Conservation (phyloP, 2,888 invertebrate genomes). For the Fragum fragum region DNA sequence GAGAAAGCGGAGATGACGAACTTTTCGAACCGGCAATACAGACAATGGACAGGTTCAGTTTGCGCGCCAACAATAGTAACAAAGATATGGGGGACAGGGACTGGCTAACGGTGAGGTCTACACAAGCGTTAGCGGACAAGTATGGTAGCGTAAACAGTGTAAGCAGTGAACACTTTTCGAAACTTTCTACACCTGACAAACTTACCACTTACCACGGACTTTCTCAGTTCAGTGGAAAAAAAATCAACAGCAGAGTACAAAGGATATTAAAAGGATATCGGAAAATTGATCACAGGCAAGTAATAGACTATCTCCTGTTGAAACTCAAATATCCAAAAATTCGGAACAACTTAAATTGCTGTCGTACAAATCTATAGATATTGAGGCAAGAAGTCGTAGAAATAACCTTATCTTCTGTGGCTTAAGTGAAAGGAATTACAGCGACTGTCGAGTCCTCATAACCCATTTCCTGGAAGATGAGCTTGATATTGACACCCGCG, state of each 20-base stretch:
- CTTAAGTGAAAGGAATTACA: neutral
- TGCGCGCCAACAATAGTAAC: neutral
- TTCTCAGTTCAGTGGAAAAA: neutral
- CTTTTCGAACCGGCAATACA: neutral
- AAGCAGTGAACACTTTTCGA: neutral
- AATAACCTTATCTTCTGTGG: slow-evolving; percentile 29
- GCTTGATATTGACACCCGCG: slow-evolving; percentile 10
- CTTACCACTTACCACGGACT: neutral
- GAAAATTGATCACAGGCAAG: neutral
- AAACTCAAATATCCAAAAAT: neutral
- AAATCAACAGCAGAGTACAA: neutral
- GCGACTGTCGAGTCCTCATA: slow-evolving; percentile 8
- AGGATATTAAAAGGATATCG: slow-evolving; percentile 4
- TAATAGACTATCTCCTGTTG: neutral
- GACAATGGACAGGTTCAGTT: neutral
- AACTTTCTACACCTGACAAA: neutral
- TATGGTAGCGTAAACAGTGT: neutral
- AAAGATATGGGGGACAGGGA: neutral
- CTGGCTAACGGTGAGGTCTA: neutral
- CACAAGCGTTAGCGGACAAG: neutral
- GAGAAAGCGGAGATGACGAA: neutral
- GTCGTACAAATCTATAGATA: slow-evolving; percentile 29
- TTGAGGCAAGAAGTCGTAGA: slow-evolving; percentile 16
- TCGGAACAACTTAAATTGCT: neutral
- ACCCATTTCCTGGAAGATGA: neutral